These are phyloP conservation scores for Gisinianus flammeolus DNA, from an alignment of 2,888 invertebrate genomes.

Conservation along the genomic window DNA sequence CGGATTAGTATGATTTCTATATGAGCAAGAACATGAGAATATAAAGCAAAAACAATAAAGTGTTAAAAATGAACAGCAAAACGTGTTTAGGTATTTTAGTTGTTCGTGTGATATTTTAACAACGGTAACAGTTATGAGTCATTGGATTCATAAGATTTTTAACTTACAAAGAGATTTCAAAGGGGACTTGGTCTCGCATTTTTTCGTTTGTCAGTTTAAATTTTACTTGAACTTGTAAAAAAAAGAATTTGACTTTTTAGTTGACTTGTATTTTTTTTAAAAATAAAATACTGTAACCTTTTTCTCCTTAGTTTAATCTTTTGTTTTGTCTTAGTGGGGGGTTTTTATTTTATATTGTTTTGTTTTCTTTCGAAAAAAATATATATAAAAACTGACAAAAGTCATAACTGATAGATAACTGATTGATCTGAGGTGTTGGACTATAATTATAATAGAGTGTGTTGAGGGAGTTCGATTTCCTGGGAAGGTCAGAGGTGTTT, in stretches of 20 bases:
- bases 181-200: no score
- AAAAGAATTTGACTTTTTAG: background rate
- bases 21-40: no score
- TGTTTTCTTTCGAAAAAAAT: background rate
- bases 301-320: background rate
- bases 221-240: background rate
- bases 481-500: conserved; percentile 48
- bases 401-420: background rate
- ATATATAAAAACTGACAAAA: background rate
- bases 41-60: no score
- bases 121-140: no score
- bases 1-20: no score
- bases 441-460: conserved; percentile 44
- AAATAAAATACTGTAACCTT: background rate
- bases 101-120: no score
- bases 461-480: conserved; percentile 53
- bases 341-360: background rate
- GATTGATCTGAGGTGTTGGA: conserved; percentile 26
- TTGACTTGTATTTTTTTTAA: background rate
- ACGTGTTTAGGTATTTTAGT: no score
- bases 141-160: no score
- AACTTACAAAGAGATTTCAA: no score
- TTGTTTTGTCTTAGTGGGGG: background rate
- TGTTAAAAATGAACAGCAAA: no score
- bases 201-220: background rate